These are phyloP conservation scores for Sitta europaea DNA, from an alignment of 2,113 vertebrate species.

Conservation along the genomic window DNA sequence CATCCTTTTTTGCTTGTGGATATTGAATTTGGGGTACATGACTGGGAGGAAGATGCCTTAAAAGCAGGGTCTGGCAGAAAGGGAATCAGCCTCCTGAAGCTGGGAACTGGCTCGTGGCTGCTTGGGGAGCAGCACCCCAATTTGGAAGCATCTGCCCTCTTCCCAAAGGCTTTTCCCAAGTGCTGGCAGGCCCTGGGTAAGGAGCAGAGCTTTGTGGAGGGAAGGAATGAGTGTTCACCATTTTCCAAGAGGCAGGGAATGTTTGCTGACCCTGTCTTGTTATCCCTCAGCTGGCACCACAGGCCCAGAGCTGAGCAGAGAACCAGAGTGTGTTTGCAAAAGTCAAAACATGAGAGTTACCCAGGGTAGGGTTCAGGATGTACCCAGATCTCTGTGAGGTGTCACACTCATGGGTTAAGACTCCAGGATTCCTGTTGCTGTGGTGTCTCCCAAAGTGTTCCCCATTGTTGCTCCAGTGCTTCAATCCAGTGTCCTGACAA, in stretches of 20 bases:
- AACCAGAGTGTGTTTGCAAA: not conserved
- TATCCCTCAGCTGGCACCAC: not conserved
- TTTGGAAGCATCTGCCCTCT: not conserved
- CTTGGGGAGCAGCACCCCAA: not conserved
- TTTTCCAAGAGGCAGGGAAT: not conserved
- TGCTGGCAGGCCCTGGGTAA: not conserved
- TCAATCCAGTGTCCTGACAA: not conserved
- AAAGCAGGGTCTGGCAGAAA: not conserved
- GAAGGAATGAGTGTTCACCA: not conserved
- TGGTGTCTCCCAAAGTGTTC: rapidly evolving
- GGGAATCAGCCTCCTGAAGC: not conserved
- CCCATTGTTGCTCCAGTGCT: not conserved
- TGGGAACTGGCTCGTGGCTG: not conserved
- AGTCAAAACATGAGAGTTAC: not conserved
- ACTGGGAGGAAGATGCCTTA: not conserved
- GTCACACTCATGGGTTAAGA: not conserved
- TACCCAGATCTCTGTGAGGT: not conserved
- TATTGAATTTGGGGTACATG: not conserved
- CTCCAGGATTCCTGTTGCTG: not conserved
- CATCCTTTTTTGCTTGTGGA: not conserved
- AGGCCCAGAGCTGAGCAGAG: not conserved
- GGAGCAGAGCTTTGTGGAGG: not conserved
- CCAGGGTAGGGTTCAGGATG: not conserved
- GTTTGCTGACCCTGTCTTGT: rapidly evolving
- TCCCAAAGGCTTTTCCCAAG: not conserved